Base-by-base conservation (phyloP, 2,113 vertebrate species). In the Entelurus aequoreus region DNA sequence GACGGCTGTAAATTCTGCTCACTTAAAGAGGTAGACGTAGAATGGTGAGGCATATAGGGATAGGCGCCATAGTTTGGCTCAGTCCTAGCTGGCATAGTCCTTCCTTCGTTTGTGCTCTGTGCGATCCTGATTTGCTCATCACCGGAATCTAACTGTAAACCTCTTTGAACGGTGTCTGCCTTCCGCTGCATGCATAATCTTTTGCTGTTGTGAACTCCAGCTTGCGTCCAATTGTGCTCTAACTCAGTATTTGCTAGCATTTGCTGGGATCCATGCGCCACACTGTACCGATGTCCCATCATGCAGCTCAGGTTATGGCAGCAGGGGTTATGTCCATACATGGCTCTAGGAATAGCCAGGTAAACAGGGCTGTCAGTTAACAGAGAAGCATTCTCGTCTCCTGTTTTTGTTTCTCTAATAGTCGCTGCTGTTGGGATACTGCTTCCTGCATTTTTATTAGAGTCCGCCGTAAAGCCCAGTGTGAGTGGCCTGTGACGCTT, bases 341-440 rank as follows among this genome's bases (percentile, higher is more conserved):
- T 59, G 0, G 96, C 93, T 57, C 86, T 94, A 55, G 96, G 96
- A 6, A 93, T 77, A 0, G 92, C 91, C 58, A 98, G 52, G 4
- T 86, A 80, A 16, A 83, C 66, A n/a, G 86, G 75, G 60, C 55
- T 78, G 19, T 82, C 76, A 0, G 88, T 63, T 0, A 80, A 54
- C 11, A 44, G 77, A 44, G 82, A 74, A 16, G 68, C 16, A 1
- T 49, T 64, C 19, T 78, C 68, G 6, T 48, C 60, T 65, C 65
- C 75, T n/a, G 19, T 40, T 52, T 73, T 72, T n/a, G 62, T 59
- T 67, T 84, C 88, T 66, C 68, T 80, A 19, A 79, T 35, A 6
- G 42, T 46, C 16, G 51, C 79, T 58, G 79, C 81, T 12, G 80
- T 54, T 1, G 90, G 90, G 51, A 84, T 78, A 1, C 66, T 83